Evolutionary conservation across 1,140 invertebrate genomes (phyloP).

Genomic region (Helicoverpa armigera): DNA sequence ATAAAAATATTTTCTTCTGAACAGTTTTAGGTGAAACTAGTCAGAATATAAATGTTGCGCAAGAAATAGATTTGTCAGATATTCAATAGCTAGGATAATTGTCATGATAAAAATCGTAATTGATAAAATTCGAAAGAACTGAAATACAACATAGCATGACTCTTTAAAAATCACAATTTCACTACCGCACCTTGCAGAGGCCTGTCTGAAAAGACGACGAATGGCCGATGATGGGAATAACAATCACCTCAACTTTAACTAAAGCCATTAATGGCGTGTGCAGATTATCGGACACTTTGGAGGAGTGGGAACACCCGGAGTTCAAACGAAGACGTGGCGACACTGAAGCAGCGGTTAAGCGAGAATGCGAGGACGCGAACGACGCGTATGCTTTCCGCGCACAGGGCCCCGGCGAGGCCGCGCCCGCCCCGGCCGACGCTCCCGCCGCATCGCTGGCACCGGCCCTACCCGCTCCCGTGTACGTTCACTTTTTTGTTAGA

Average conservation of each 20-base stretch:
- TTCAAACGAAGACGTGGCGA: constrained; percentile 70
- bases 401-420: constrained; percentile 59
- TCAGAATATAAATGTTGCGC: background rate
- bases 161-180: background rate
- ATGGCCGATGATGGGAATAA: constrained; percentile 2
- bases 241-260: constrained; percentile 43
- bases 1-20: background rate
- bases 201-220: background rate
- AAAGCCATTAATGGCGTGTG: constrained; percentile 61
- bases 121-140: background rate
- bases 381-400: constrained; percentile 78
- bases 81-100: background rate
- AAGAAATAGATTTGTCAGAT: background rate
- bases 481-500: constrained; percentile 62
- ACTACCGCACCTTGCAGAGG: background rate
- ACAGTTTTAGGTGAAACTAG: background rate
- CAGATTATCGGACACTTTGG: constrained; percentile 78
- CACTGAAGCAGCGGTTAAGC: constrained; percentile 72
- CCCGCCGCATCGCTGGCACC: constrained; percentile 52
- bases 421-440: constrained; percentile 60
- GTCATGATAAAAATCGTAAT: background rate
- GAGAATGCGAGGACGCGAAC: constrained; percentile 82
- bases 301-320: constrained; percentile 78
- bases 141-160: background rate
- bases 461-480: constrained; percentile 70